Conservation (phyloP, 2,888 invertebrate species). For the Steromphala cineraria region DNA sequence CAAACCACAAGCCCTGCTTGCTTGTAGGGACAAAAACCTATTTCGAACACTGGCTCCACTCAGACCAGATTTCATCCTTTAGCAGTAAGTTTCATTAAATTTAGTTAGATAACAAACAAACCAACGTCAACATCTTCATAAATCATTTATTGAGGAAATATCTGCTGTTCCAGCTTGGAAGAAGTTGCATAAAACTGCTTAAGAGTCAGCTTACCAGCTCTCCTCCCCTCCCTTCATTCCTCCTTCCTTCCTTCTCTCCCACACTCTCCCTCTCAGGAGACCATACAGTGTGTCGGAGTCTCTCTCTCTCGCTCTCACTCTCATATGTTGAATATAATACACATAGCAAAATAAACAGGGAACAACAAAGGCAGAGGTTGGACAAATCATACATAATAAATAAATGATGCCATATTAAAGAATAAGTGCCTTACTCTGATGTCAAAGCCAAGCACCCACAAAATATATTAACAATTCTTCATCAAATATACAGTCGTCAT, state of each 20-base stretch:
- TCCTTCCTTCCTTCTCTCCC: not conserved
- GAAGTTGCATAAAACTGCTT: constrained; percentile 16
- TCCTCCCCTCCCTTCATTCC: too few relatives aligned
- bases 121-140: not conserved
- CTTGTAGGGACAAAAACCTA: too few relatives aligned
- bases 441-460: not conserved
- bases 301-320: not conserved
- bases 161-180: constrained; percentile 11
- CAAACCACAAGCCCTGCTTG: too few relatives aligned
- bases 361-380: constrained; percentile 9
- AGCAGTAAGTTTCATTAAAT: too few relatives aligned
- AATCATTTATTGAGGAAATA: constrained; percentile 20
- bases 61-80: too few relatives aligned
- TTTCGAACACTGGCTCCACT: too few relatives aligned
- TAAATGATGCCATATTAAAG: not conserved
- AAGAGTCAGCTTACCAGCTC: not conserved
- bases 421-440: not conserved
- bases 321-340: too few relatives aligned
- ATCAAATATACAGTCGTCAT: constrained; percentile 6
- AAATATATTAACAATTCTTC: constrained; percentile 13
- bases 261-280: not conserved
- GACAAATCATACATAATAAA: not conserved
- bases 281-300: not conserved
- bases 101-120: not conserved
- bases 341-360: not conserved